Evolutionary conservation across 2,797 vertebrate genomes (phyloP).

Genomic region (Coilia nasus): DNA sequence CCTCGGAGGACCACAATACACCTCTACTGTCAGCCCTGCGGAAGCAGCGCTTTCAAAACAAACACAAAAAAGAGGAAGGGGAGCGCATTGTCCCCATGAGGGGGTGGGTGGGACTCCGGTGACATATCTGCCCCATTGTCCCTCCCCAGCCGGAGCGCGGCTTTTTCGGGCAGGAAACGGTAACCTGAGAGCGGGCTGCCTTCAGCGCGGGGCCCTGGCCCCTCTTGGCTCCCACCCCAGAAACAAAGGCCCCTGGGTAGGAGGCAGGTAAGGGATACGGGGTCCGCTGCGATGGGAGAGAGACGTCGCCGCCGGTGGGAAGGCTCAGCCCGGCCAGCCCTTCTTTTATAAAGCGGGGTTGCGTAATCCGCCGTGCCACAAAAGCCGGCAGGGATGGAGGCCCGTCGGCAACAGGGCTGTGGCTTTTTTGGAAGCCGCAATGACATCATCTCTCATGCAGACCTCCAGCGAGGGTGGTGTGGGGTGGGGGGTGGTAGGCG

Average conservation of each 20-base stretch:
- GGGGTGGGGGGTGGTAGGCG: background rate
- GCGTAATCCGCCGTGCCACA: background rate
- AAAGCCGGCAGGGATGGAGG: slow-evolving; percentile 1
- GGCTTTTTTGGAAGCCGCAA: background rate
- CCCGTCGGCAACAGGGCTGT: background rate
- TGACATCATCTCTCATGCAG: background rate
- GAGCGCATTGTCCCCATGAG: slow-evolving; percentile 16
- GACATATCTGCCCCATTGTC: slow-evolving; percentile 31
- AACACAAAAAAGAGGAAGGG: slow-evolving; percentile 30
- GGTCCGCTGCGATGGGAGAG: background rate
- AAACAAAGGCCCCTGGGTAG: background rate
- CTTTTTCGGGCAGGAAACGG: slow-evolving; percentile 27
- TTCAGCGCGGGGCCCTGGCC: slow-evolving; percentile 7
- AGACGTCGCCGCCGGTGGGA: background rate
- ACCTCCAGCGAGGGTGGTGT: background rate
- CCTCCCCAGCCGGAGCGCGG: background rate
- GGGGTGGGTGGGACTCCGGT: slow-evolving; percentile 15
- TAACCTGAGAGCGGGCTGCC: slow-evolving; percentile 8
- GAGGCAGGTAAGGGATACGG: slow-evolving; percentile 13
- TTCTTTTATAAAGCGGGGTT: background rate
- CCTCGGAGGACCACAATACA: slow-evolving; percentile 29
- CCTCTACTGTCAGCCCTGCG: slow-evolving; percentile 18
- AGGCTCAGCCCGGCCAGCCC: background rate
- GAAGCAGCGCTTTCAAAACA: slow-evolving; percentile 36
- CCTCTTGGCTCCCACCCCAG: background rate